Conservation (phyloP, 2,888 invertebrate genomes). For the Diogma glabrata region DNA sequence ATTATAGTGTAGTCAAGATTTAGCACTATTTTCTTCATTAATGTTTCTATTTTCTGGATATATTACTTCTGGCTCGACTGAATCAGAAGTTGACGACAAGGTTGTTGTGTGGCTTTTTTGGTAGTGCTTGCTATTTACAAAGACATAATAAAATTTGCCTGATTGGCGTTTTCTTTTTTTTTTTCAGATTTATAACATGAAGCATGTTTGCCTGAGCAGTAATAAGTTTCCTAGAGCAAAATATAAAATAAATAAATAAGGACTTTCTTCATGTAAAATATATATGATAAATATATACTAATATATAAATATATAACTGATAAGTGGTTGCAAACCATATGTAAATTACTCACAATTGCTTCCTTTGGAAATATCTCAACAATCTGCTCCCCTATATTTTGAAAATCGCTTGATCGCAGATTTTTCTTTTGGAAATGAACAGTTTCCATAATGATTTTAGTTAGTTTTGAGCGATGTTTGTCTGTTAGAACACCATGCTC, state of each 20-base stretch:
- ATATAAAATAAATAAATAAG: too few species aligned
- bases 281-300: background rate
- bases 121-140: background rate
- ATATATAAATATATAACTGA: too few species aligned
- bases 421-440: conserved; percentile 18
- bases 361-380: conserved; percentile 22
- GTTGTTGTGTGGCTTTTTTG: too few species aligned
- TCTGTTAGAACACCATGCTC: conserved; percentile 20
- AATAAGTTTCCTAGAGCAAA: background rate
- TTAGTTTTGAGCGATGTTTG: conserved; percentile 19
- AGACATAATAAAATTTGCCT: background rate
- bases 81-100: background rate
- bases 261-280: too few species aligned
- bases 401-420: conserved; percentile 19
- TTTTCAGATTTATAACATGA: background rate
- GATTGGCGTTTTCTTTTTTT: background rate
- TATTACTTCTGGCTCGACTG: too few species aligned
- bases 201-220: background rate
- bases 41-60: too few species aligned
- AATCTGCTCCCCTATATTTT: conserved; percentile 20
- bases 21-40: too few species aligned
- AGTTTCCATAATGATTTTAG: conserved; percentile 18
- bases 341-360: conserved; percentile 14
- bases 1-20: too few species aligned
- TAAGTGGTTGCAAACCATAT: too few species aligned